A percentile compares a stretch with the other conserved stretches of the same genome.
Conservation (phyloP, 2,888 invertebrate genomes). For the Tetranychus truncatus region DNA sequence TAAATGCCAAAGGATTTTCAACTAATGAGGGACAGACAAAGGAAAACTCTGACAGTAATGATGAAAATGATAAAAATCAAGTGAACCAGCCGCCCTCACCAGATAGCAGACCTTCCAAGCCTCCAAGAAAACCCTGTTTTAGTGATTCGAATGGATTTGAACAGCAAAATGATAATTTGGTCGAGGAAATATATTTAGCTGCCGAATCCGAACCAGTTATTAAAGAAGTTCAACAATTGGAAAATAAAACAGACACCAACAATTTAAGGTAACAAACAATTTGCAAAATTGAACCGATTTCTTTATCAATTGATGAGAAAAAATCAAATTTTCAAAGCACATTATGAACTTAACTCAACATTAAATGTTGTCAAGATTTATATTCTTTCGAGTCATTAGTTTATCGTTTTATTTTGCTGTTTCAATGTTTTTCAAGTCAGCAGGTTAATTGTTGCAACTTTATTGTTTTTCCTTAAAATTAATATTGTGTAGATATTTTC, state of each 20-base stretch:
- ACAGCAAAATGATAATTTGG: slow-evolving; percentile 24
- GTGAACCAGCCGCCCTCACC: not conserved
- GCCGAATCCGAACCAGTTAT: slow-evolving; percentile 6
- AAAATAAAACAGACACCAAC: not conserved
- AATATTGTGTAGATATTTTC: no score
- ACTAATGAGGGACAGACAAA: not conserved
- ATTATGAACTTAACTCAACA: not conserved
- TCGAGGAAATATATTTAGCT: slow-evolving; percentile 23
- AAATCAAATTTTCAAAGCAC: no score
- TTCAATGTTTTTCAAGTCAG: no score
- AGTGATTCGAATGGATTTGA: not conserved
- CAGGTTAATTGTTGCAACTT: no score
- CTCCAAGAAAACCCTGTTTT: not conserved
- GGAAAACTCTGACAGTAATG: not conserved
- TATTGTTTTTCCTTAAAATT: no score
- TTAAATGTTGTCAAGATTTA: not conserved
- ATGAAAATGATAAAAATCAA: not conserved
- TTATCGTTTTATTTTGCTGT: no score
- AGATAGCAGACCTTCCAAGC: not conserved
- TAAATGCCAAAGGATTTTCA: not conserved
- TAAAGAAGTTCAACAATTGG: not conserved
- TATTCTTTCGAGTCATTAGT: no score
- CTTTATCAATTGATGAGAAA: not conserved
- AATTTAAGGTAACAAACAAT: not conserved
- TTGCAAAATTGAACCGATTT: not conserved